phyloP scores from a whole-genome alignment of 2,888 invertebrate genomes.

The Eristalis tenax region DNA sequence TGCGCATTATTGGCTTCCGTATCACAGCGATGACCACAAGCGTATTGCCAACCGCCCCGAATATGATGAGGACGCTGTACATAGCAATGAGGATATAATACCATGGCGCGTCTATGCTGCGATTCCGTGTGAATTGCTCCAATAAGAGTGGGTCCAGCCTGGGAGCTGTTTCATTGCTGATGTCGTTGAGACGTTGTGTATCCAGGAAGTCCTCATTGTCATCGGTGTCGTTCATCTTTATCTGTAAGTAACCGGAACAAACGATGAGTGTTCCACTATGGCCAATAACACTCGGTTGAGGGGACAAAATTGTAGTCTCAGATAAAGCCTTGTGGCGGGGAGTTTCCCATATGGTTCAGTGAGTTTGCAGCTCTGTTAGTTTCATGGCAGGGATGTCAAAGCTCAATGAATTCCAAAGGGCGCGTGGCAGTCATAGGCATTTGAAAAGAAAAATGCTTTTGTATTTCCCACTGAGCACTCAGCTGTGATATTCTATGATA shows the following conservation, averaged over 20 bases:
- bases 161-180: conserved; percentile 38
- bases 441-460: too few relatives aligned
- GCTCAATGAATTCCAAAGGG: neutral
- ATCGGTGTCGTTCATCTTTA: conserved; percentile 60
- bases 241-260: conserved; percentile 29
- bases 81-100: conserved; percentile 86
- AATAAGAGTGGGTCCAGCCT: conserved; percentile 75
- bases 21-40: conserved; percentile 91
- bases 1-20: conserved; percentile 93
- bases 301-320: neutral
- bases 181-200: conserved; percentile 39
- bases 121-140: conserved; percentile 86
- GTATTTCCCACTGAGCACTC: too few relatives aligned
- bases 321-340: neutral
- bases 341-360: neutral
- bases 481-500: too few relatives aligned
- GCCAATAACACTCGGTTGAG: conserved; percentile 28
- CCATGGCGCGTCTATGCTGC: conserved; percentile 87
- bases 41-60: conserved; percentile 92
- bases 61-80: conserved; percentile 88
- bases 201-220: conserved; percentile 47
- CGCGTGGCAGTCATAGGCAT: neutral
- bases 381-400: neutral
- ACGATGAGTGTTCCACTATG: neutral
- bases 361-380: neutral